A percentile compares a stretch with the other conserved stretches of the same genome.
Conservation (phyloP, 2,888 invertebrate genomes). For the Catocala fraxini region DNA sequence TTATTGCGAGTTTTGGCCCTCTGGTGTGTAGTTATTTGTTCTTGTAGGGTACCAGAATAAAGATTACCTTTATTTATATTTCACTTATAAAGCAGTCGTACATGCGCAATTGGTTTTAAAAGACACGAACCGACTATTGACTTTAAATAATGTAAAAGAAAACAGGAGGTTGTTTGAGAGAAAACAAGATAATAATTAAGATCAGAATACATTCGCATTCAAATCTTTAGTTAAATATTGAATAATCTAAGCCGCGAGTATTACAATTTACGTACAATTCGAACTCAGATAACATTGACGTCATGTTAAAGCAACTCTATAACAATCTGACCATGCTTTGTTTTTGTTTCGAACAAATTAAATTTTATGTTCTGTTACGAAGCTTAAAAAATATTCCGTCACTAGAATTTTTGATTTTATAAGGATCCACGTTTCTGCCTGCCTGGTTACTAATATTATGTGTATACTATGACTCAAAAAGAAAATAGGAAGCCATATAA, state of each 20-base stretch:
- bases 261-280: constrained; percentile 54
- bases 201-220: constrained; percentile 23
- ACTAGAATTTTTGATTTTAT: too few relatives aligned
- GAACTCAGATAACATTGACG: constrained; percentile 56
- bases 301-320: constrained; percentile 37
- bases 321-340: constrained; percentile 3
- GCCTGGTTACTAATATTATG: too few relatives aligned
- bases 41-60: too few relatives aligned
- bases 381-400: too few relatives aligned
- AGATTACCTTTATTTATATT: too few relatives aligned
- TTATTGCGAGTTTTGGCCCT: too few relatives aligned
- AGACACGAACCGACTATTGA: constrained; percentile 4
- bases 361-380: background rate
- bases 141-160: constrained; percentile 28
- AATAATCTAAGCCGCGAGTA: constrained; percentile 56
- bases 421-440: too few relatives aligned
- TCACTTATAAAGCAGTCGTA: too few relatives aligned
- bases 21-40: too few relatives aligned
- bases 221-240: constrained; percentile 57
- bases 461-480: too few relatives aligned
- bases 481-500: too few relatives aligned
- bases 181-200: constrained; percentile 36
- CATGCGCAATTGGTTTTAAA: background rate
- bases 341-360: too few relatives aligned
- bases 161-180: constrained; percentile 31